phyloP scores from a whole-genome alignment of 1,140 invertebrate species.

The Drosophila jambulina region DNA sequence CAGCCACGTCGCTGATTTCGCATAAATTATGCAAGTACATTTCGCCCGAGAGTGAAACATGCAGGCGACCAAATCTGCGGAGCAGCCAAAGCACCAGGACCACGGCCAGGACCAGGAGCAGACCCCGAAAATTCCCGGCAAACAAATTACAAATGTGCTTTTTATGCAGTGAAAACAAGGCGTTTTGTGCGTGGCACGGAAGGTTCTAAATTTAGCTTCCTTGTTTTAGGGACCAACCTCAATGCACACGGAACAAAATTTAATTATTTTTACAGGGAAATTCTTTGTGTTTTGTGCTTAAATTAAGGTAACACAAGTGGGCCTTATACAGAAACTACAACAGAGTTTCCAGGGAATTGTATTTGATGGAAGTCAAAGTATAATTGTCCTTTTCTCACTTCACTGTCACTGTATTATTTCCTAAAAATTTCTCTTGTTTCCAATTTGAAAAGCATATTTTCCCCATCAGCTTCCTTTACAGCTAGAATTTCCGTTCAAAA shows the following conservation, averaged over 20 bases:
- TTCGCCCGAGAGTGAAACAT: conserved; percentile 51
- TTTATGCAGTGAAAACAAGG: conserved; percentile 61
- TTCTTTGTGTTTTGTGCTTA: background rate
- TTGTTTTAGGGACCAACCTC: background rate
- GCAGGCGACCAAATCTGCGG: conserved; percentile 41
- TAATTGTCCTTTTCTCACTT: background rate
- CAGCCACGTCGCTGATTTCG: conserved; percentile 73
- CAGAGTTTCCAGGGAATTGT: background rate
- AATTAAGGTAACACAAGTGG: too few relatives aligned
- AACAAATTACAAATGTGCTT: conserved; percentile 72
- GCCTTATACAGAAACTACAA: background rate
- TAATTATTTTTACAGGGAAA: background rate
- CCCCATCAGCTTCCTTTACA: too few relatives aligned
- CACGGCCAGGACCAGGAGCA: conserved; percentile 9
- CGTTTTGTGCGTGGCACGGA: conserved; percentile 34
- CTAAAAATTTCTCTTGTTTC: background rate
- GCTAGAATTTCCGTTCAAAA: background rate
- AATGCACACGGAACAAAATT: conserved; percentile 3
- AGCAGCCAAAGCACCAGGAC: conserved; percentile 13
- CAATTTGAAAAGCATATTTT: background rate
- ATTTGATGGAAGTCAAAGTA: background rate
- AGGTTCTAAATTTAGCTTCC: conserved; percentile 18
- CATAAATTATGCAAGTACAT: conserved; percentile 78
- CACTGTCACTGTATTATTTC: background rate
- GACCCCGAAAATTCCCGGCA: conserved; percentile 37